A percentile compares a stretch with the other conserved stretches of the same genome.
Conservation (phyloP, 1,140 invertebrate genomes). For the Drosophila suzukii region DNA sequence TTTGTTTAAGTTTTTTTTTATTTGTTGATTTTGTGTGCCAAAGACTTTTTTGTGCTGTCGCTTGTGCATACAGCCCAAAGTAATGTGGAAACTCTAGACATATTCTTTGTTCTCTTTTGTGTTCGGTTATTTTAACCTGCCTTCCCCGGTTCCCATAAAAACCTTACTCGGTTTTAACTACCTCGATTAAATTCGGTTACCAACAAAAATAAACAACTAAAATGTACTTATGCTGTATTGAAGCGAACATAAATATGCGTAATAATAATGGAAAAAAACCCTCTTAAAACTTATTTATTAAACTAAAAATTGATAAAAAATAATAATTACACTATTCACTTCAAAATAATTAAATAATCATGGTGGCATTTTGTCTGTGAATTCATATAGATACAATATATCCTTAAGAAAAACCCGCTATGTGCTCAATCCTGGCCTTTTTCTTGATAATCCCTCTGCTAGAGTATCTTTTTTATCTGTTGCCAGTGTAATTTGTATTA, state of each 20-base stretch:
- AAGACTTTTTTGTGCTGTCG: conserved; percentile 4
- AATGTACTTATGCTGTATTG: too few relatives aligned
- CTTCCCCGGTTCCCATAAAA: background rate
- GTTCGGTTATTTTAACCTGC: background rate
- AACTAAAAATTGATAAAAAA: background rate
- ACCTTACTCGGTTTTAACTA: background rate
- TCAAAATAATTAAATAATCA: too few relatives aligned
- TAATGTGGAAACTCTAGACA: conserved; percentile 11
- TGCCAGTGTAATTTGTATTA: too few relatives aligned
- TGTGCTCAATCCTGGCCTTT: too few relatives aligned
- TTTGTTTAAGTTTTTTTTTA: conserved; percentile 15
- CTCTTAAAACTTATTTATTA: too few relatives aligned
- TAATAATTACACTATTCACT: too few relatives aligned
- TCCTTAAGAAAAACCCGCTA: too few relatives aligned
- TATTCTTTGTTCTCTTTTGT: conserved; percentile 7
- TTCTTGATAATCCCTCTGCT: background rate
- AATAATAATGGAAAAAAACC: too few relatives aligned
- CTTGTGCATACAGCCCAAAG: conserved; percentile 14
- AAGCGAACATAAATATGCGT: too few relatives aligned
- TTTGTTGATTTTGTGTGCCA: conserved; percentile 14
- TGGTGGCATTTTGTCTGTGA: too few relatives aligned
- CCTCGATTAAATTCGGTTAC: background rate
- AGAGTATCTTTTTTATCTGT: background rate
- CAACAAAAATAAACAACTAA: background rate
- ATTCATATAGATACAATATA: too few relatives aligned